These are phyloP conservation scores for Drosophila rubida DNA, from an alignment of 2,888 invertebrate genomes.

Conservation along the genomic window DNA sequence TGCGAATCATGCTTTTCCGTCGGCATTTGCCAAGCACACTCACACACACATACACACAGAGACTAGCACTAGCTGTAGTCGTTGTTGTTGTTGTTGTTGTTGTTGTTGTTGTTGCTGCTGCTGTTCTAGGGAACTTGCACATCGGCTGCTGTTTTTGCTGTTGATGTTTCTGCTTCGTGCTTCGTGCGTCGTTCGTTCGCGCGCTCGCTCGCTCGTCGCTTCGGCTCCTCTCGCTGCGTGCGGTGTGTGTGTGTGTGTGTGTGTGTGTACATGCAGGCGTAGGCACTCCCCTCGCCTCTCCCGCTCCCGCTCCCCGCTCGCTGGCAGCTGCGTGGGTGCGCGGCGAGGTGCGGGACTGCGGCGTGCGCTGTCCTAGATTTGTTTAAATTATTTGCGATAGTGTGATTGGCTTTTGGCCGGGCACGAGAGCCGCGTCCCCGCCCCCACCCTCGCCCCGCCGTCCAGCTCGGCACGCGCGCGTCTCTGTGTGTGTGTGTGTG, in stretches of 20 bases:
- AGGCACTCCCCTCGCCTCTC: constrained; percentile 69
- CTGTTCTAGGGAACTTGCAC: constrained; percentile 14
- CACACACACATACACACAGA: constrained; percentile 12
- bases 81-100: constrained; percentile 2
- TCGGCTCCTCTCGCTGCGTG: constrained; percentile 22
- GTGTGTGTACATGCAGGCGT: constrained; percentile 39
- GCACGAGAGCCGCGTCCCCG: constrained; percentile 30
- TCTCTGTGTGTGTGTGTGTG: constrained; percentile 57
- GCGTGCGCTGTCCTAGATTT: constrained; percentile 83
- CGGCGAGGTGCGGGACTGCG: constrained; percentile 20
- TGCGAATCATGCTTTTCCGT: constrained; percentile 70
- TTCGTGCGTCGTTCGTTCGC: constrained; percentile 23
- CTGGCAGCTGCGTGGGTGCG: constrained; percentile 29
- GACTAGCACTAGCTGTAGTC: constrained; percentile 21
- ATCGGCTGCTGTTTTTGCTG: constrained; percentile 1
- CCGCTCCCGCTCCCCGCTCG: constrained; percentile 68
- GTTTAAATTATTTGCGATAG: constrained; percentile 85
- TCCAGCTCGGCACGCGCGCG: constrained; percentile 28
- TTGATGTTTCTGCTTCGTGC: constrained; percentile 31
- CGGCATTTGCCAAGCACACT: constrained; percentile 58
- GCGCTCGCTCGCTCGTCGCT: constrained; percentile 28
- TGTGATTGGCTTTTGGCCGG: constrained; percentile 84
- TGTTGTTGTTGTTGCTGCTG: constrained; percentile 1
- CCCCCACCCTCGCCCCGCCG: constrained; percentile 24
- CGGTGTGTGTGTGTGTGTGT: constrained; percentile 25